Evolutionary conservation across 2,888 invertebrate genomes (phyloP).

Genomic region (Thymelicus lineola): DNA sequence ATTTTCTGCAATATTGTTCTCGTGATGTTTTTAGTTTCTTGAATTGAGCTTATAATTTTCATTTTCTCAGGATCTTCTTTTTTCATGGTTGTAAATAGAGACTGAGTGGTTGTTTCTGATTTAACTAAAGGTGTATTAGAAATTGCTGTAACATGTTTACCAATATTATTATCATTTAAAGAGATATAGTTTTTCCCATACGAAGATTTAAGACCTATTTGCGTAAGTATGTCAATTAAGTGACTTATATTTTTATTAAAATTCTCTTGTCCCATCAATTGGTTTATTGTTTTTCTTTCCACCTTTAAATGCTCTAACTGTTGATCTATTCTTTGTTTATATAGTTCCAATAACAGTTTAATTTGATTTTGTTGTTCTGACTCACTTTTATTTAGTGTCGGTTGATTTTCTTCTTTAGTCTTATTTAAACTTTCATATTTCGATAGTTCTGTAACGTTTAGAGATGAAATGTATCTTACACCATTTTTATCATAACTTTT

Average conservation of each 20-base stretch:
- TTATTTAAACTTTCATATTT: constrained; percentile 62
- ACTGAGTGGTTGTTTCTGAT: constrained; percentile 24
- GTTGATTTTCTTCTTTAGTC: constrained; percentile 36
- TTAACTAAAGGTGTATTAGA: neutral
- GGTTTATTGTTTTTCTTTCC: constrained; percentile 60
- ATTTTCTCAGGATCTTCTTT: constrained; percentile 43
- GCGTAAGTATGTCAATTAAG: constrained; percentile 18
- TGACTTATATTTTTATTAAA: constrained; percentile 31
- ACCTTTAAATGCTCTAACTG: constrained; percentile 59
- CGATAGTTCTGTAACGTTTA: constrained; percentile 74
- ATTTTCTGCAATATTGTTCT: constrained; percentile 67
- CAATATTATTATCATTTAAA: neutral
- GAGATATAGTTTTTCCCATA: neutral
- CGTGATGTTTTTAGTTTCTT: constrained; percentile 64
- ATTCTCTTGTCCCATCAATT: constrained; percentile 45
- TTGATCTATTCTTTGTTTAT: constrained; percentile 61
- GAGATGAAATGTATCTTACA: constrained; percentile 61
- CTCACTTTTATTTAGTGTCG: constrained; percentile 37
- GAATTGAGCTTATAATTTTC: constrained; percentile 54
- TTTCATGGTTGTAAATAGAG: constrained; percentile 17
- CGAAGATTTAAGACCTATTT: constrained; percentile 7
- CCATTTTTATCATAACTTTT: constrained; percentile 73
- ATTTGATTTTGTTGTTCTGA: constrained; percentile 56
- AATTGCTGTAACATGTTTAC: constrained; percentile 32
- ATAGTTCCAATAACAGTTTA: constrained; percentile 56